Evolutionary conservation across 2,113 vertebrate species (phyloP).

Genomic region (Cacatua alba): DNA sequence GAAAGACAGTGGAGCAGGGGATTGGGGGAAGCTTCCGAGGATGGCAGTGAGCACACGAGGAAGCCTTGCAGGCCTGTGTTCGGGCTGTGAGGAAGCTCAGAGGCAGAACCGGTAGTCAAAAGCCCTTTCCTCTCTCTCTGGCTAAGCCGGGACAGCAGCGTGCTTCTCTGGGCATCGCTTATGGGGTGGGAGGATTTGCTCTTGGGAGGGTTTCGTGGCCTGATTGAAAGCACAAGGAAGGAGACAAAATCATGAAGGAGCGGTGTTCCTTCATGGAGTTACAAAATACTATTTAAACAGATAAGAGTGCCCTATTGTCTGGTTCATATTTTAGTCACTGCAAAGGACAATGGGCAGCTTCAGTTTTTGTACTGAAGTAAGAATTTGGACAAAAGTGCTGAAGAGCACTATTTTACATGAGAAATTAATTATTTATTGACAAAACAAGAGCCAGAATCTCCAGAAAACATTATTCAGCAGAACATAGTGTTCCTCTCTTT

Average conservation of each 20-base stretch:
- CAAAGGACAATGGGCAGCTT: neutral
- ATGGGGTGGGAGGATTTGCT: neutral
- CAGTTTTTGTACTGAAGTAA: neutral
- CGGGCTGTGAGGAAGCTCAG: rapidly evolving
- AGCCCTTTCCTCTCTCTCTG: neutral
- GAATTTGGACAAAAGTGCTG: neutral
- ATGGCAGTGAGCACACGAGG: neutral
- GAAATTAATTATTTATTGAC: neutral
- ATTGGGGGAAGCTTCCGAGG: neutral
- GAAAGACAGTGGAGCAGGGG: neutral
- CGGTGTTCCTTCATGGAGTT: neutral
- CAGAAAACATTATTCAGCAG: neutral
- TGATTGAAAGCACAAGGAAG: neutral
- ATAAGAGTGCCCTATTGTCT: neutral
- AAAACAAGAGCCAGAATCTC: neutral
- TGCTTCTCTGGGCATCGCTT: neutral
- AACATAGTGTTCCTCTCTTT: neutral
- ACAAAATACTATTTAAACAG: neutral
- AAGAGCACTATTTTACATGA: neutral
- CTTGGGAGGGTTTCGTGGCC: rapidly evolving
- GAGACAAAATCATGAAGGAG: neutral
- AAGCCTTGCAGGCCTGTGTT: neutral
- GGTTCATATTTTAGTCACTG: neutral
- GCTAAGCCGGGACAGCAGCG: neutral
- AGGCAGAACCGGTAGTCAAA: neutral